A percentile compares a stretch with the other conserved stretches of the same genome.
Evolutionary conservation across 1,140 invertebrate species (phyloP).

Genomic region (Caenorhabditis inopinata): DNA sequence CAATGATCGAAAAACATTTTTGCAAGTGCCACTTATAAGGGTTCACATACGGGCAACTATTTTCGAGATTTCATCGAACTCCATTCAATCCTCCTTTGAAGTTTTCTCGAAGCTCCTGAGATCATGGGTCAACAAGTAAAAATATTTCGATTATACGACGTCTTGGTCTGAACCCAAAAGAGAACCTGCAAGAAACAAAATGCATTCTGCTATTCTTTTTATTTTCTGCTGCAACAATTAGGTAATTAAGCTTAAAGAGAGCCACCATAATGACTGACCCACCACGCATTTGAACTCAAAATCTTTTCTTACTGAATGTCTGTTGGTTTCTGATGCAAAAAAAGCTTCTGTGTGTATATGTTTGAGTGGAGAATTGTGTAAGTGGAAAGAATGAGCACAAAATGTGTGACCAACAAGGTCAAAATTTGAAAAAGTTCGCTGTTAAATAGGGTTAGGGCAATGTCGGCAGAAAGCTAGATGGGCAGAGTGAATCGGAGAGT

Average conservation of each 20-base stretch:
- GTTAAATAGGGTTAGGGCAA: not conserved
- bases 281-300: not conserved
- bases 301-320: not conserved
- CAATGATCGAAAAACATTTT: slow-evolving; percentile 10
- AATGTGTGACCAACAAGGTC: slow-evolving; percentile 18
- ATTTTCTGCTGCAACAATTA: too few species aligned
- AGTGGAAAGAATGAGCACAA: not conserved
- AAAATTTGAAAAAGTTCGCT: not conserved
- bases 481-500: too few species aligned
- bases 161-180: not conserved
- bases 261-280: not conserved
- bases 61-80: not conserved
- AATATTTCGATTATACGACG: not conserved
- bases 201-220: not conserved
- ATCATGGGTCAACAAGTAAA: not conserved
- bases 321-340: slow-evolving; percentile 8
- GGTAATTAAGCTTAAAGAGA: too few species aligned
- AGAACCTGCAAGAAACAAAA: not conserved
- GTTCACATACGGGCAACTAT: not conserved
- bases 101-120: not conserved
- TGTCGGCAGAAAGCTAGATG: too few species aligned
- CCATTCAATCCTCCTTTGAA: not conserved
- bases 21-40: slow-evolving; percentile 12
- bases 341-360: too few species aligned
- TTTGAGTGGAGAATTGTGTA: slow-evolving; percentile 1